Conservation (phyloP, 2,888 invertebrate genomes). For the Petrolisthes manimaculis region DNA sequence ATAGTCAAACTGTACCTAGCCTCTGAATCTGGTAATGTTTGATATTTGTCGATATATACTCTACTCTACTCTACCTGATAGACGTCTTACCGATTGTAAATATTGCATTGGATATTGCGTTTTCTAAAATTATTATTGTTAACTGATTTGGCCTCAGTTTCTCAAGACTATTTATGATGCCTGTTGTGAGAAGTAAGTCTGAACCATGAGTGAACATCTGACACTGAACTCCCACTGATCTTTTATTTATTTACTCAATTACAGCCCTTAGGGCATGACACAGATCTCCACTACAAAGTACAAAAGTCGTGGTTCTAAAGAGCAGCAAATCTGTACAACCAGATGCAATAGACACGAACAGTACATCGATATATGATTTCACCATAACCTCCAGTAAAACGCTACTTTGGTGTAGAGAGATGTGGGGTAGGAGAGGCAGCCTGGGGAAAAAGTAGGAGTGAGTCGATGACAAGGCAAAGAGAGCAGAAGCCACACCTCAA, state of each 20-base stretch:
- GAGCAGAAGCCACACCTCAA: too few species aligned
- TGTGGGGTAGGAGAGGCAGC: background rate
- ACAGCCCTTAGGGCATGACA: background rate
- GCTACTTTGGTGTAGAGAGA: background rate
- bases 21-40: too few species aligned
- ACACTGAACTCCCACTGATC: conserved; percentile 6
- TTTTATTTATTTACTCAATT: background rate
- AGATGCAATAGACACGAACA: conserved; percentile 10
- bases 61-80: background rate
- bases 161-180: too few species aligned
- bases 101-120: background rate
- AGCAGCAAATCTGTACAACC: conserved; percentile 3
- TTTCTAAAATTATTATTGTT: too few species aligned
- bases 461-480: background rate
- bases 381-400: background rate
- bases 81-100: background rate
- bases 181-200: too few species aligned
- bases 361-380: background rate
- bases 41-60: too few species aligned
- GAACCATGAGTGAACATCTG: background rate
- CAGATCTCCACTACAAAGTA: conserved; percentile 11
- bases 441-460: background rate
- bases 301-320: conserved; percentile 11
- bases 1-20: too few species aligned
- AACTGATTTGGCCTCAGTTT: too few species aligned